Evolutionary conservation across 2,797 vertebrate species (phyloP).

Genomic region (Melanotaenia nigrans): DNA sequence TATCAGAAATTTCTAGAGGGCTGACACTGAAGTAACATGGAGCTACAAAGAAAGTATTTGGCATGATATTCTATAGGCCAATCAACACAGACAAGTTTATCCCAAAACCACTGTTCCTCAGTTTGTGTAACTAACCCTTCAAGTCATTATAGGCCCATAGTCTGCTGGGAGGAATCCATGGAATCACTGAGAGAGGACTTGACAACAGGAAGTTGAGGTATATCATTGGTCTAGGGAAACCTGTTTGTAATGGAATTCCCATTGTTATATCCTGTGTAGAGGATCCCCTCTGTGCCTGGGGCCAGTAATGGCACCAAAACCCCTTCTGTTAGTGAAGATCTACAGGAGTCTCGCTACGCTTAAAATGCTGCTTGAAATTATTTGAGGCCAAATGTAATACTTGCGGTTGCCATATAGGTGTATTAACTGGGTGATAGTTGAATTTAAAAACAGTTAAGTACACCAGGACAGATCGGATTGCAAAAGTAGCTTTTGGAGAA

Average conservation of each 20-base stretch:
- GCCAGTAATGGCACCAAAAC: conserved; percentile 72
- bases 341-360: conserved; percentile 15
- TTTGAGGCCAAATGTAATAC: conserved; percentile 7
- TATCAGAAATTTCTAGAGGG: conserved; percentile 72
- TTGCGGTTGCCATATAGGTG: neutral
- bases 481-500: neutral
- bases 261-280: conserved; percentile 69
- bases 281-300: conserved; percentile 71
- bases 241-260: conserved; percentile 80
- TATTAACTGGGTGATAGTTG: no score
- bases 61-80: conserved; percentile 68
- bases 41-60: conserved; percentile 68
- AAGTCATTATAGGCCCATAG: conserved; percentile 57
- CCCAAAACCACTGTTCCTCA: conserved; percentile 56
- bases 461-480: neutral
- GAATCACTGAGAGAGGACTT: conserved; percentile 66
- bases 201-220: conserved; percentile 71
- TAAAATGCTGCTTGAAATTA: conserved; percentile 22
- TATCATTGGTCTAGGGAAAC: conserved; percentile 72
- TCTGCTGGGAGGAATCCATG: conserved; percentile 70
- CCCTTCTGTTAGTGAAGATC: conserved; percentile 53
- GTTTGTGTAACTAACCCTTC: conserved; percentile 71
- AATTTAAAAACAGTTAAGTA: neutral
- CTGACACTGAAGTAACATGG: conserved; percentile 68
- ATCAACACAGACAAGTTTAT: conserved; percentile 56